phyloP scores from a whole-genome alignment of 2,113 vertebrate species.

The Struthio camelus region DNA sequence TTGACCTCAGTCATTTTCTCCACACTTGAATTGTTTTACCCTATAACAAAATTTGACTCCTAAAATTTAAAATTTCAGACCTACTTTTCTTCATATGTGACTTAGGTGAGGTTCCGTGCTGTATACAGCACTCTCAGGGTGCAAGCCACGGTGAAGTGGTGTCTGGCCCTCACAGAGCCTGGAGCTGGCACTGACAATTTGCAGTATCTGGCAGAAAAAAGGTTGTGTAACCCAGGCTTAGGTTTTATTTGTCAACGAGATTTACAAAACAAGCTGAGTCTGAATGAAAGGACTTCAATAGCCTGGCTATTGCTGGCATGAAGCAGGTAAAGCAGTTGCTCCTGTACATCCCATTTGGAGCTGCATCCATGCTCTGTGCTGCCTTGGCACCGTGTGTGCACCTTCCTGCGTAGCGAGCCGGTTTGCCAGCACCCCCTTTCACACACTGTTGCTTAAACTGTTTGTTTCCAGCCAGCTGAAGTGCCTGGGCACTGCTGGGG shows the following conservation, averaged over 20 bases:
- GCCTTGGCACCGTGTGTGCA: background rate
- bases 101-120: background rate
- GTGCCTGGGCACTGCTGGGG: background rate
- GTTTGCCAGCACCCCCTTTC: background rate
- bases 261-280: background rate
- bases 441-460: background rate
- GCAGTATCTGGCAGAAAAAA: too few relatives aligned
- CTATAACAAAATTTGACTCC: background rate
- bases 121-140: background rate
- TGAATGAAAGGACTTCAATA: background rate
- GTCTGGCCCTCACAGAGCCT: accelerated
- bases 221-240: background rate
- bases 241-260: background rate
- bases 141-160: background rate
- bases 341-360: too few relatives aligned
- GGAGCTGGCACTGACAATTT: background rate
- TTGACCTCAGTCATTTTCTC: background rate
- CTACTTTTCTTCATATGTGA: accelerated
- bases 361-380: background rate
- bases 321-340: too few relatives aligned
- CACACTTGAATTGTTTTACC: accelerated
- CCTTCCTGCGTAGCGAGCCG: background rate
- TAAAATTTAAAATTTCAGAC: background rate
- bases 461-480: background rate
- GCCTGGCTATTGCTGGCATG: too few relatives aligned